Evolutionary conservation across 2,113 vertebrate genomes (phyloP).

Genomic region (Chloebia gouldiae): DNA sequence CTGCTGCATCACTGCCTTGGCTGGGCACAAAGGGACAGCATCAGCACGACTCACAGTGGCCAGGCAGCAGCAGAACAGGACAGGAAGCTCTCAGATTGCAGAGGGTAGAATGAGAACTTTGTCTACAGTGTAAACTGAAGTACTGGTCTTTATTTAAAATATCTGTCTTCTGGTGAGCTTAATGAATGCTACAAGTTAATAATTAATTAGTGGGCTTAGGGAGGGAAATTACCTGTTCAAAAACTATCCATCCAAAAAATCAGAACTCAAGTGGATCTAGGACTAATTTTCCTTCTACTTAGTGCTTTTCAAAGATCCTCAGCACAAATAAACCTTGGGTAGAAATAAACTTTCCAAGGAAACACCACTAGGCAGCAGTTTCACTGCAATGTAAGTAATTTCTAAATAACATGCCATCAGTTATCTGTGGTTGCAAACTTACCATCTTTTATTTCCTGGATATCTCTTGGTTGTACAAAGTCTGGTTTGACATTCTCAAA

Average conservation of each 20-base stretch:
- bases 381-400: not conserved
- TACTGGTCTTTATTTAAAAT: not conserved
- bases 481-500: constrained; percentile 93
- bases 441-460: constrained; percentile 91
- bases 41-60: not conserved
- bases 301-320: not conserved
- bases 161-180: accelerated
- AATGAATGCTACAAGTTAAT: not conserved
- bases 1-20: constrained; percentile 80
- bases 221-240: not conserved
- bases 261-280: not conserved
- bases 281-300: not conserved
- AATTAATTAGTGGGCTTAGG: not conserved
- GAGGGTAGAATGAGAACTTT: not conserved
- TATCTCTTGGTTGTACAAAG: constrained; percentile 90
- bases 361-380: not conserved
- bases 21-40: constrained; percentile 57
- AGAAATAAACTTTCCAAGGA: not conserved
- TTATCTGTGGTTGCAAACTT: not conserved
- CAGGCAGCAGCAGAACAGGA: not conserved
- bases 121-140: not conserved
- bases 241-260: not conserved
- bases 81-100: not conserved
- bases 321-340: not conserved
- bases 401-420: not conserved